Conservation (phyloP, 2,888 invertebrate genomes). For the Laspeyria flexula region DNA sequence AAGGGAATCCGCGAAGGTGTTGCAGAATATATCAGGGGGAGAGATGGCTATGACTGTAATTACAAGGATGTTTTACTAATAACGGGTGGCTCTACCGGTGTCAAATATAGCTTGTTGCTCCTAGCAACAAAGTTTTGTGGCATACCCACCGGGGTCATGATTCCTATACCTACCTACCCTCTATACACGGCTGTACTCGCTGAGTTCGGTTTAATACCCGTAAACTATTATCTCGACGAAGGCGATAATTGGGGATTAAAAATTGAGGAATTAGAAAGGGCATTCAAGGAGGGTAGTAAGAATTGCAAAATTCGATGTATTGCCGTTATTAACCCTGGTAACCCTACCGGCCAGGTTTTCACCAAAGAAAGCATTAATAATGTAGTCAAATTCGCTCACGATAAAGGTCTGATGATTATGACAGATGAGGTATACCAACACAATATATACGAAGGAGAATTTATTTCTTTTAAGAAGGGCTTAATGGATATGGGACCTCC, state of each 20-base stretch:
- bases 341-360: constrained; percentile 95
- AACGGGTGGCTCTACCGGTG: constrained; percentile 96
- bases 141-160: constrained; percentile 90
- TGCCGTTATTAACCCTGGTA: constrained; percentile 99
- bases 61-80: constrained; percentile 93
- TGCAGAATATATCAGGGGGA: constrained; percentile 90
- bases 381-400: constrained; percentile 95
- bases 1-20: constrained; percentile 93
- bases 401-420: constrained; percentile 92
- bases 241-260: constrained; percentile 93
- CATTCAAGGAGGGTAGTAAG: constrained; percentile 86
- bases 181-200: constrained; percentile 96
- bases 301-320: constrained; percentile 91
- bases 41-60: constrained; percentile 88
- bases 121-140: constrained; percentile 82
- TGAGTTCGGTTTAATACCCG: constrained; percentile 93
- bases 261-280: constrained; percentile 90
- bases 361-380: constrained; percentile 94
- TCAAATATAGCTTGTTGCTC: constrained; percentile 92
- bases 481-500: constrained; percentile 94
- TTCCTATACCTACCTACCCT: constrained; percentile 99
- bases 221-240: constrained; percentile 96
- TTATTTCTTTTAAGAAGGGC: constrained; percentile 96
- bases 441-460: constrained; percentile 93
- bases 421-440: constrained; percentile 98